A percentile compares a stretch with the other conserved stretches of the same genome.
Evolutionary conservation across 1,140 invertebrate genomes (phyloP).

Genomic region (Calliphora vicina): DNA sequence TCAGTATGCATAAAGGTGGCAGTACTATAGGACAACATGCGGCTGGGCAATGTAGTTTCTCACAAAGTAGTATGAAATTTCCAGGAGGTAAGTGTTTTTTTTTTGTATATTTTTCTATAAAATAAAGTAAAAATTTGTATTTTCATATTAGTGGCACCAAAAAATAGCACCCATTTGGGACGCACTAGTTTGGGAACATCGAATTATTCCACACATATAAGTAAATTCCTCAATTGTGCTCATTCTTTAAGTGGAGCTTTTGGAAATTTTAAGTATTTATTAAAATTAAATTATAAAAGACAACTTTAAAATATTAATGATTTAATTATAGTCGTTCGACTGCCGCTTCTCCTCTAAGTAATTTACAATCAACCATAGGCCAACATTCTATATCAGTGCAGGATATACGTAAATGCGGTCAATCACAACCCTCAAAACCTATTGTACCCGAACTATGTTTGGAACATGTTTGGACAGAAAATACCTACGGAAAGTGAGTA

Average conservation of each 20-base stretch:
- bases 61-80: conserved; percentile 38
- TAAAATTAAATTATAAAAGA: conserved; percentile 8
- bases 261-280: conserved; percentile 53
- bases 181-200: conserved; percentile 39
- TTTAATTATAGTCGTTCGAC: conserved; percentile 46
- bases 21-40: conserved; percentile 10
- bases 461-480: conserved; percentile 89
- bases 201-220: conserved; percentile 45
- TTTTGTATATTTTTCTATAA: neutral
- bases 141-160: conserved; percentile 28
- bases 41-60: conserved; percentile 25
- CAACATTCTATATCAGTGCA: conserved; percentile 55
- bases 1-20: conserved; percentile 28
- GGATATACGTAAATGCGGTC: conserved; percentile 55
- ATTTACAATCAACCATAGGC: conserved; percentile 54
- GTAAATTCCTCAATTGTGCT: conserved; percentile 48
- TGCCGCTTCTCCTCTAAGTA: conserved; percentile 50
- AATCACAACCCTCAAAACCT: conserved; percentile 69
- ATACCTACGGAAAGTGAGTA: conserved; percentile 63
- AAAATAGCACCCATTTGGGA: conserved; percentile 39
- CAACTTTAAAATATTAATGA: neutral
- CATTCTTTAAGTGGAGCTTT: conserved; percentile 56
- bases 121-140: no score
- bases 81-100: conserved; percentile 13
- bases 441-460: conserved; percentile 85